Percentiles rank a stretch among this genome's conserved stretches.
phyloP scores from a whole-genome alignment of 2,797 vertebrate species.

The Enteromius thamalakanensis region DNA sequence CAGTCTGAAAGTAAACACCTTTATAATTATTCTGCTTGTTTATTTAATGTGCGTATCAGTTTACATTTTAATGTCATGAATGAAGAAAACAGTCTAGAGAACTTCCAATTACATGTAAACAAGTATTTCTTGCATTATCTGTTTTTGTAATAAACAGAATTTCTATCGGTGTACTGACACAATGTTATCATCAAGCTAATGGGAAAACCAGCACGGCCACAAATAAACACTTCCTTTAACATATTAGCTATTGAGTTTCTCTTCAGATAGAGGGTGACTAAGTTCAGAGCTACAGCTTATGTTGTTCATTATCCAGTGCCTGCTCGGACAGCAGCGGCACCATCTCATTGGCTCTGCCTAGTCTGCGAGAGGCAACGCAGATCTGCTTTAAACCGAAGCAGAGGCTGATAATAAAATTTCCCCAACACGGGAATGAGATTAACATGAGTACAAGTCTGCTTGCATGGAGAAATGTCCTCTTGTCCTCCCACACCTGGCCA shows the following conservation, averaged over 20 bases:
- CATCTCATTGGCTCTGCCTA: slow-evolving; percentile 39
- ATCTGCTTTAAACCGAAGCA: slow-evolving; percentile 57
- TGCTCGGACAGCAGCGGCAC: slow-evolving; percentile 41
- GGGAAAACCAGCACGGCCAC: background rate
- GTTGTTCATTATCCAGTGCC: slow-evolving; percentile 56
- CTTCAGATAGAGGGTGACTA: slow-evolving; percentile 39
- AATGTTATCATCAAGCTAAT: background rate
- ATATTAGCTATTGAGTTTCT: slow-evolving; percentile 37
- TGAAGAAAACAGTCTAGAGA: background rate
- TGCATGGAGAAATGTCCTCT: slow-evolving; percentile 47
- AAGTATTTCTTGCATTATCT: background rate
- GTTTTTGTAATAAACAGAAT: background rate
- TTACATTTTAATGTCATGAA: background rate
- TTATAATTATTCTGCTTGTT: background rate
- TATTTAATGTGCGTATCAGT: background rate
- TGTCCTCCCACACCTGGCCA: slow-evolving; percentile 20
- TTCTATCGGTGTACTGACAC: background rate
- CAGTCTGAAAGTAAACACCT: background rate
- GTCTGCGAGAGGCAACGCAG: slow-evolving; percentile 47
- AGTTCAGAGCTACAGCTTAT: slow-evolving; percentile 52
- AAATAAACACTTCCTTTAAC: slow-evolving; percentile 42
- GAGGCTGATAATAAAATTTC: slow-evolving; percentile 55
- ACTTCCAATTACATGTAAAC: background rate
- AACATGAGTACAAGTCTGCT: slow-evolving; percentile 48
- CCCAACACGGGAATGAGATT: slow-evolving; percentile 56